Evolutionary conservation across 1,140 invertebrate genomes (phyloP), one percentile per base, ranked within the genome.

Genomic region (Hermetia illucens): DNA sequence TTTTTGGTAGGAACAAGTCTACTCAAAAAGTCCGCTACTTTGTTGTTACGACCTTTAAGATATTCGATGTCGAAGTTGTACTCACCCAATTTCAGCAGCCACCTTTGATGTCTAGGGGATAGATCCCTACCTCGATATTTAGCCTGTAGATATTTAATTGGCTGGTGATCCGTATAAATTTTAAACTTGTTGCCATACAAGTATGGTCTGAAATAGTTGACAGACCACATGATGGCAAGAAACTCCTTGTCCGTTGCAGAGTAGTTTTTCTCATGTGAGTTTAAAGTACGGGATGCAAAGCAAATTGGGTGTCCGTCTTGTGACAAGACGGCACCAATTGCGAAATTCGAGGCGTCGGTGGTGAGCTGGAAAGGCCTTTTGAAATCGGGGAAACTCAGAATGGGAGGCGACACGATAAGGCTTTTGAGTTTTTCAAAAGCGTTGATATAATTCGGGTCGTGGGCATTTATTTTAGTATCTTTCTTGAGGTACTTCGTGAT

Each of bases 401-500:
- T 39, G 5, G 42, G 47, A 18, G 32, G 20, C 9, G 21, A 31
- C 12, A 25, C 38, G 15, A 47, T 16, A 22, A 36, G 15, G 17
- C 42, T 13, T 39, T 44, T 45, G 21, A 45, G 38, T 1, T 10
- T 34, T 22, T 42, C 20, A 30, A 53, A 51, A 24, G 36, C 22
- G 12, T 16, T 24, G 29, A 37, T 37, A n/a, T 24, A 27, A 37
- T 37, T 37, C 15, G 36, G 36, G 21, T 37, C 35, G 17, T 22
- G 15, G 12, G 27, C 21, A 24, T 37, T 37, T 3, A 37, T 24
- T 41, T 38, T 34, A 10, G 9, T 37, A 37, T 45, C 41, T 51
- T 41, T 54, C 39, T 46, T 49, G 19, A 48, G 40, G 8, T 46
- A 34, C 9, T 22, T 35, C n/a, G 42, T 50, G 13, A 59, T 15